Conservation (phyloP, 2,113 vertebrate species). For the Propithecus coquereli region DNA sequence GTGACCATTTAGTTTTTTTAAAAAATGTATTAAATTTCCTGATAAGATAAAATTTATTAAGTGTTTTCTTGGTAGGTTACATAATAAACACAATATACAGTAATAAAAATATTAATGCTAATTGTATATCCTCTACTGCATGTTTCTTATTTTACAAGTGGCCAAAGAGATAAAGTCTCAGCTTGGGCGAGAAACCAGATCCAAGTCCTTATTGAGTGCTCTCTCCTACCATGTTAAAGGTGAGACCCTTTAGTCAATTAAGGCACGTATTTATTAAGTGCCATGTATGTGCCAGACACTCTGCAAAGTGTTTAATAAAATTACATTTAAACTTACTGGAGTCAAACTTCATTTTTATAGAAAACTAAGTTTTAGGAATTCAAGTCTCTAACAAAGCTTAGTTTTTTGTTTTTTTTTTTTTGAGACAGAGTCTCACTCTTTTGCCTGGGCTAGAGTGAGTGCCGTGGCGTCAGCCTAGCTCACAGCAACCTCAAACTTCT, state of each 20-base stretch:
- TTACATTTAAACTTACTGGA: not conserved
- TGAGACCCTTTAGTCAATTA: not conserved
- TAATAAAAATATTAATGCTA: not conserved
- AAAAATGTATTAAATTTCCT: not conserved
- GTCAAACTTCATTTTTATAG: not conserved
- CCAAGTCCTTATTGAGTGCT: not conserved
- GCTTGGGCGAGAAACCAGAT: not conserved
- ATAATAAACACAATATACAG: not conserved
- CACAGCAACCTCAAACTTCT: too few relatives aligned
- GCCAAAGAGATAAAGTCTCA: not conserved
- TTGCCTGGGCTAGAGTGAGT: too few relatives aligned
- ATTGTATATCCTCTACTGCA: not conserved
- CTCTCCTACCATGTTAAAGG: not conserved
- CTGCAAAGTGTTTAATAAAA: conserved; percentile 1
- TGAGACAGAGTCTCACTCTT: too few relatives aligned
- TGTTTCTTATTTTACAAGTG: not conserved
- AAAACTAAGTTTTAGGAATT: conserved; percentile 5
- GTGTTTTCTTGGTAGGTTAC: not conserved
- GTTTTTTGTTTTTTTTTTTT: too few relatives aligned
- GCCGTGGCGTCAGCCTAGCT: too few relatives aligned
- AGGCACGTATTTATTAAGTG: conserved; percentile 9
- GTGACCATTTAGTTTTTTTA: not conserved
- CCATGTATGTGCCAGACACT: not conserved
- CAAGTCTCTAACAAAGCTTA: not conserved
- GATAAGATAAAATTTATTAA: not conserved